Evolutionary conservation across 2,888 invertebrate genomes (phyloP), one percentile per base, ranked within the genome.

Genomic region (Blastobasis lacticolella): DNA sequence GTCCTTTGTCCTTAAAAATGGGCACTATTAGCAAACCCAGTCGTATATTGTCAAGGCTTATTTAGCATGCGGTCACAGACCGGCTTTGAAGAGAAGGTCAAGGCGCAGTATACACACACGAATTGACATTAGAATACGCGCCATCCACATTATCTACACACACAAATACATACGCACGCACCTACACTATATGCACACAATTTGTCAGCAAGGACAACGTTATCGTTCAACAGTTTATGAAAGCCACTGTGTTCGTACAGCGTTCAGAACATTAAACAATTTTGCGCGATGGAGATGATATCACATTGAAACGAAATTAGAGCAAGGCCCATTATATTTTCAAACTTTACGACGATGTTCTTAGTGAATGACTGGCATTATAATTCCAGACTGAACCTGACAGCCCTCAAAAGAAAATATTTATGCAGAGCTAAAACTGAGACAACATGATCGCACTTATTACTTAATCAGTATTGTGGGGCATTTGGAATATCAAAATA

Each of bases 41-140:
- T 38, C 49, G 44, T 54, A 49, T 49, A 51, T 50, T 54, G 48
- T 53, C 49, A 52, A 49, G 48, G 57, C 57, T 64, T 62, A 58
- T 66, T 67, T 62, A 62, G 63, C 62, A 69, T 64, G 71, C 74
- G 75, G 79, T 71, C 75, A 75, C 69, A 73, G 72, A 75, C 73
- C 77, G 71, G 61, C 69, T 67, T 40, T 51, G 49, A 43, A 62
- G 60, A 67, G 73, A 81, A 82, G 81, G 81, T 81, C 80, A 83
- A 76, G 73, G 71, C 66, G 59, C 64, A 56, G 38, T 38, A 49
- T 52, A 49, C 57, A 64, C 61, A 60, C 64, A 67, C 57, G 64
- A 58, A 61, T 59, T 64, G 55, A 60, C 54, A 59, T 57, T 52
- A 54, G 57, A 49, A 58, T 60, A 59, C 60, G 62, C 53, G 50